Percentiles rank a stretch among this genome's conserved stretches.
phyloP scores from a whole-genome alignment of 2,113 vertebrate genomes.

The Isurus oxyrinchus region DNA sequence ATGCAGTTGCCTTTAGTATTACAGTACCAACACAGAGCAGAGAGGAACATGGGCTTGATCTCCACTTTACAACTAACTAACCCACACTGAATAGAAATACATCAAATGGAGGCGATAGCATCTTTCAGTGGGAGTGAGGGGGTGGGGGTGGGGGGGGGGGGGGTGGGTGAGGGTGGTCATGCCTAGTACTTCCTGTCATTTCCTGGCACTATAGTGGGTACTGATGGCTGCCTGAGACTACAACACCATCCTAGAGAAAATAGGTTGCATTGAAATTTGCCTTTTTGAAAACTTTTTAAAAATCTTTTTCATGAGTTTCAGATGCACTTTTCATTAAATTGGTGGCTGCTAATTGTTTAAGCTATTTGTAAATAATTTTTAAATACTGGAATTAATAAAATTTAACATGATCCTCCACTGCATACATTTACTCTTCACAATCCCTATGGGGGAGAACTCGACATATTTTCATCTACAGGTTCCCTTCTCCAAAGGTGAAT shows the following conservation, averaged over 20 bases:
- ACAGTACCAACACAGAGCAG: not conserved
- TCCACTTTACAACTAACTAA: not conserved
- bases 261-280: not conserved
- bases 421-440: no score
- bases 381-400: no score
- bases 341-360: no score
- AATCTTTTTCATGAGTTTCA: not conserved
- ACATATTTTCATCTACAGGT: no score
- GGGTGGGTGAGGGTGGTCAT: not conserved
- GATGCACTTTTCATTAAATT: not conserved
- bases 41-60: not conserved
- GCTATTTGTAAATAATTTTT: no score
- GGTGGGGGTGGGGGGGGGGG: no score
- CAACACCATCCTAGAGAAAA: not conserved
- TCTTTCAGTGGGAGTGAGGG: not conserved
- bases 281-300: not conserved
- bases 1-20: not conserved
- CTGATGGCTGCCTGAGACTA: not conserved
- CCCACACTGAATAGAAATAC: not conserved
- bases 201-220: not conserved
- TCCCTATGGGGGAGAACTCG: no score
- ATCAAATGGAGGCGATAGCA: not conserved
- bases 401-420: no score
- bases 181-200: not conserved
- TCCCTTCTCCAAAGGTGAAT: not conserved